Percentiles rank a stretch among this genome's conserved stretches.
Evolutionary conservation across 2,113 vertebrate species (phyloP).

Genomic region (Nothoprocta perdicaria): DNA sequence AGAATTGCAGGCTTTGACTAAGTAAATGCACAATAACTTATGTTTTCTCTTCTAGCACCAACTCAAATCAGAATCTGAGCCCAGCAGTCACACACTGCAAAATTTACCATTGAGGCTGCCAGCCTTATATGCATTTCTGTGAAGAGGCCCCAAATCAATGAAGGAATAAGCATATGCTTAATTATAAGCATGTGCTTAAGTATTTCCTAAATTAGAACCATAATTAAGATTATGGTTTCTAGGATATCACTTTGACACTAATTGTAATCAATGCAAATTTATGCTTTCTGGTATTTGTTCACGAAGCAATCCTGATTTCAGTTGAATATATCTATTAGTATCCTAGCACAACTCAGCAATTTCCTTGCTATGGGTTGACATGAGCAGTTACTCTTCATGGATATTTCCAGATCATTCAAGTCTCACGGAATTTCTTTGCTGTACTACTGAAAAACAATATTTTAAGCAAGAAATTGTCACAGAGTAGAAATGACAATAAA

Average conservation of each 20-base stretch:
- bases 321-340: background rate
- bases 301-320: slow-evolving; percentile 8
- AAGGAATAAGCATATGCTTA: slow-evolving; percentile 33
- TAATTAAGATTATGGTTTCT: slow-evolving; percentile 31
- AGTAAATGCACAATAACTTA: background rate
- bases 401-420: background rate
- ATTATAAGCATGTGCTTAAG: slow-evolving; percentile 38
- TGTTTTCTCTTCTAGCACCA: background rate
- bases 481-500: background rate
- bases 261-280: slow-evolving; percentile 67
- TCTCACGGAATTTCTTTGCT: background rate
- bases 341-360: slow-evolving; percentile 6
- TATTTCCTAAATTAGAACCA: background rate
- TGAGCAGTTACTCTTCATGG: background rate
- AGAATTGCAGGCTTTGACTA: background rate
- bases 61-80: background rate
- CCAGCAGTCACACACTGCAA: background rate
- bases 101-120: background rate
- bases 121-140: background rate
- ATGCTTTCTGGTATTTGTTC: slow-evolving; percentile 44
- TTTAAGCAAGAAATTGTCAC: background rate
- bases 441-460: background rate
- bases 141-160: background rate
- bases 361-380: slow-evolving; percentile 7
- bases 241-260: slow-evolving; percentile 51